Evolutionary conservation across 2,888 invertebrate species (phyloP).

Genomic region (Anorthoa munda): DNA sequence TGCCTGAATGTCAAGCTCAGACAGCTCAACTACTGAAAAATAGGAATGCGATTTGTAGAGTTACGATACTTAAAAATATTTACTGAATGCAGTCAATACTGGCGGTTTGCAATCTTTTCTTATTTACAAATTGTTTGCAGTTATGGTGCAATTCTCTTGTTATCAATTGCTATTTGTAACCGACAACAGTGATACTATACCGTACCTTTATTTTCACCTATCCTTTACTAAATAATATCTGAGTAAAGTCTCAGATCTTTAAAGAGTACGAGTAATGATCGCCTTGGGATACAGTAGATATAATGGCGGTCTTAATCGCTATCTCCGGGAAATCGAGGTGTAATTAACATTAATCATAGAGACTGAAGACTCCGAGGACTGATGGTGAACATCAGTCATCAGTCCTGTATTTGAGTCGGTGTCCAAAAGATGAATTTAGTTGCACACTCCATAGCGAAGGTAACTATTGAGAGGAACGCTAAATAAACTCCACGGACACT

Average conservation of each 20-base stretch:
- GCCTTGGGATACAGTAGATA: constrained; percentile 78
- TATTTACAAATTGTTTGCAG: constrained; percentile 20
- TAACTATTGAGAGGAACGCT: too few species aligned
- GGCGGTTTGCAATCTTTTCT: constrained; percentile 39
- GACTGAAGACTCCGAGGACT: constrained; percentile 80
- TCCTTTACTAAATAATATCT: constrained; percentile 42
- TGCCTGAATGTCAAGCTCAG: constrained; percentile 68
- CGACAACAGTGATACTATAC: background rate
- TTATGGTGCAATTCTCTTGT: constrained; percentile 16
- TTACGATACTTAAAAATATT: constrained; percentile 24
- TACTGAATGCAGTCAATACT: constrained; percentile 51
- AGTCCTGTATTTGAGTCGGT: too few species aligned
- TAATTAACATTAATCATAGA: constrained; percentile 89
- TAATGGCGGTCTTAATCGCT: constrained; percentile 85
- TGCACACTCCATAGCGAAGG: too few species aligned
- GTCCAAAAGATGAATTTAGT: too few species aligned
- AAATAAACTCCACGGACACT: too few species aligned
- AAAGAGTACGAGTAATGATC: constrained; percentile 79
- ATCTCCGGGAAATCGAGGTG: constrained; percentile 83
- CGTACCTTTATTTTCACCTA: background rate
- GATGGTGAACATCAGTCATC: constrained; percentile 81
- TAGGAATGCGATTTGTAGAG: constrained; percentile 59
- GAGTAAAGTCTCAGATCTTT: constrained; percentile 69
- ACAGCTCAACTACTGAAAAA: constrained; percentile 75
- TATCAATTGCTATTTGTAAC: constrained; percentile 23